Evolutionary conservation across 2,888 invertebrate genomes (phyloP), one percentile per base, ranked within the genome.

Genomic region (Hyles lineata): DNA sequence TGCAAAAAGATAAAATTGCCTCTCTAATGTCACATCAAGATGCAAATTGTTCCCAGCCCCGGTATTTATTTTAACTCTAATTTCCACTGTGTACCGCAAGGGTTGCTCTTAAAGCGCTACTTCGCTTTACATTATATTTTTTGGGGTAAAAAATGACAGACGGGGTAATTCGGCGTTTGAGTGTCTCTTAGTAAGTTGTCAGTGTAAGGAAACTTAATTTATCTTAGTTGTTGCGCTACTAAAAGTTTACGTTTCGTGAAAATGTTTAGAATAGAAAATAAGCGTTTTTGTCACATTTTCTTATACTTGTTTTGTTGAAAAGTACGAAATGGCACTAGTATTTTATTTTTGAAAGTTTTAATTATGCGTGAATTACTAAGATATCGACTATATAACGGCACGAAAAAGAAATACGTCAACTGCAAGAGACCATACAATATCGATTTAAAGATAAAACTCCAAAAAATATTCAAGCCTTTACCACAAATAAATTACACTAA

Each of bases 1-100:
- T 55, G 62, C 70, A 55, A 73, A 89, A 89, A 87, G 89, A 87
- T 85, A 85, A 89, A 89, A 87, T 86, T 82, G 82, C 82, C 76
- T 79, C 84, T 85, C 88, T 93, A 93, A 94, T 92, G 94, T 92
- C 92, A 91, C 93, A 94, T 94, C 93, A 91, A 89, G 89, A 94
- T 94, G 94, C 93, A 94, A 94, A 94, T 94, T 92, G 92, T 90
- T 88, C 87, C 87, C 87, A 86, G 87, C 89, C 84, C 83, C 79
- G 82, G 89, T 92, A 92, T 93, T 93, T 93, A 93, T 89, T 91
- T 90, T 89, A 90, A 90, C 89, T 91, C 87, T 91, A 91, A 92
- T 93, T 92, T 85, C 73, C 23, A 85, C 87, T 82, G 90, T 89
- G 92, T 91, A 92, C 93, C 92, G 83, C 92, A 91, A 90, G 88